These are phyloP conservation scores for Hartigia nigra DNA, from an alignment of 2,888 invertebrate genomes.

Conservation along the genomic window DNA sequence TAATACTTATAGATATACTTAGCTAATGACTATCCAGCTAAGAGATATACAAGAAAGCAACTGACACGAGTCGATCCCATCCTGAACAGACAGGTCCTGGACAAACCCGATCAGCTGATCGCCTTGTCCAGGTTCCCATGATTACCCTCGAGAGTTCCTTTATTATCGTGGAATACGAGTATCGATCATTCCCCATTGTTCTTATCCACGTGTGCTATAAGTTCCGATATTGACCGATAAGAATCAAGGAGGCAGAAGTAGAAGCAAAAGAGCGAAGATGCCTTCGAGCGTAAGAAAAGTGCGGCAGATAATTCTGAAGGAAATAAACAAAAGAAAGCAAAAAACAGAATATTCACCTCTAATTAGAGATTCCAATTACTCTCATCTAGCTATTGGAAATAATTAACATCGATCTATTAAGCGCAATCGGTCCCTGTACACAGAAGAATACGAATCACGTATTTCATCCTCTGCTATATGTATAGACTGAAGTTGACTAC, in stretches of 20 bases:
- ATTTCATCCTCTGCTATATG: neutral
- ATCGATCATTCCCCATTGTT: neutral
- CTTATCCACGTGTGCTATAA: neutral
- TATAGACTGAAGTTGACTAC: neutral
- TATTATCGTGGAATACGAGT: neutral
- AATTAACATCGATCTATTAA: conserved; percentile 11
- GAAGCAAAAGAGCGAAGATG: neutral
- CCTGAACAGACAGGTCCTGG: neutral
- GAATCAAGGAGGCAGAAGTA: neutral
- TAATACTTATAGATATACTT: neutral
- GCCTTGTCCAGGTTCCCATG: neutral
- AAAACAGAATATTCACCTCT: neutral
- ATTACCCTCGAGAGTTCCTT: conserved; percentile 14
- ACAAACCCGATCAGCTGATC: neutral
- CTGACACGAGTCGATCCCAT: neutral
- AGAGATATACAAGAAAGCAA: neutral
- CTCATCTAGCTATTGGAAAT: neutral
- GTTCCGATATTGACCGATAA: neutral
- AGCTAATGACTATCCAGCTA: neutral
- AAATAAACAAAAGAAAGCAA: neutral
- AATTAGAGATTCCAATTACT: neutral
- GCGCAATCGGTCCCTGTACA: neutral
- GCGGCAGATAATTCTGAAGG: neutral
- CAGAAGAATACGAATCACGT: neutral
- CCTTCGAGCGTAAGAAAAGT: neutral